A percentile compares a stretch with the other conserved stretches of the same genome.
These are phyloP conservation scores for Drosophila greeni DNA, from an alignment of 2,888 invertebrate species.

Conservation along the genomic window DNA sequence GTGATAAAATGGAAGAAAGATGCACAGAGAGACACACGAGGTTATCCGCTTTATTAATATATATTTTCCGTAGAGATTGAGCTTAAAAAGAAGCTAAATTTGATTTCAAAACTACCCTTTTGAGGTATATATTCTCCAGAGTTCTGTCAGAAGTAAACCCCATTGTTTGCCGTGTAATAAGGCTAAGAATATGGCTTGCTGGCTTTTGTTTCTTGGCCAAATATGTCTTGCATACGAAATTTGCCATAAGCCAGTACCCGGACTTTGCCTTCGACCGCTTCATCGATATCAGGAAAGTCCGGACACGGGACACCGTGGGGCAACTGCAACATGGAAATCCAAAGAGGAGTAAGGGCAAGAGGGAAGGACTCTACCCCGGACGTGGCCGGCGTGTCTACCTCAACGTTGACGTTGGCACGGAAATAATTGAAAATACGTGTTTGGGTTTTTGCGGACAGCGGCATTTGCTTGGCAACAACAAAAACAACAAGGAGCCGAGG, in stretches of 20 bases:
- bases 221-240: slow-evolving; percentile 71
- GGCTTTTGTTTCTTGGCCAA: slow-evolving; percentile 63
- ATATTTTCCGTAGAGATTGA: not conserved
- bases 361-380: not conserved
- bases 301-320: slow-evolving; percentile 5
- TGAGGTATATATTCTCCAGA: not conserved
- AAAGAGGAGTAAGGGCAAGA: not conserved
- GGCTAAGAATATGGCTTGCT: slow-evolving; percentile 53
- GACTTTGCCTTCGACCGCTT: slow-evolving; percentile 55
- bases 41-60: not conserved
- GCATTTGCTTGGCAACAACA: slow-evolving; percentile 60
- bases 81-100: too few species aligned
- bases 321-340: slow-evolving; percentile 13
- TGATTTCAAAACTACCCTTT: rapidly evolving
- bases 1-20: slow-evolving; percentile 27
- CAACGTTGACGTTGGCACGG: slow-evolving; percentile 63
- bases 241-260: slow-evolving; percentile 40
- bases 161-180: slow-evolving; percentile 1
- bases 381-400: slow-evolving; percentile 50
- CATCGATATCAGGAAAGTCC: slow-evolving; percentile 58
- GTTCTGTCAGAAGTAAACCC: not conserved
- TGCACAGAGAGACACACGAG: slow-evolving; percentile 5
- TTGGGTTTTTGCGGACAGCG: slow-evolving; percentile 69
- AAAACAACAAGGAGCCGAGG: slow-evolving; percentile 24
- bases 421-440: slow-evolving; percentile 77